These are phyloP conservation scores for Rousettus madagascariensis DNA, from an alignment of 2,797 vertebrate species.

Conservation along the genomic window DNA sequence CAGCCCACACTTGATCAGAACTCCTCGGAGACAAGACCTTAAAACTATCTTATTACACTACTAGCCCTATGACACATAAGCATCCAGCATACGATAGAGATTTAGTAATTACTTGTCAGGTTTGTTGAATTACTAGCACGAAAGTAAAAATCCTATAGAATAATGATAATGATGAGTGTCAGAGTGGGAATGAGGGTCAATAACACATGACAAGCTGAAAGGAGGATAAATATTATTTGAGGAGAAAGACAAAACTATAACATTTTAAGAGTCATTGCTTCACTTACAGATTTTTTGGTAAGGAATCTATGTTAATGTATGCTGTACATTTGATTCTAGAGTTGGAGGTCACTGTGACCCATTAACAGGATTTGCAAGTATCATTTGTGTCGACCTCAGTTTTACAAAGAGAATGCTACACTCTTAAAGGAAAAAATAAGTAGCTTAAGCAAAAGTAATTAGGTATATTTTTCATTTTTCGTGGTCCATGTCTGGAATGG, in stretches of 20 bases:
- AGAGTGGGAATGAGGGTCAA: background rate
- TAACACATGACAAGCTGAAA: background rate
- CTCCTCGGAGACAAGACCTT: background rate
- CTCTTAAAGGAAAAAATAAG: constrained; percentile 33
- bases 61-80: background rate
- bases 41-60: background rate
- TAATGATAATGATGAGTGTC: background rate
- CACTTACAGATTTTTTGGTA: background rate
- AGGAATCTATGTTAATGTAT: background rate
- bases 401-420: background rate
- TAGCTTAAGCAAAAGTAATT: constrained; percentile 27
- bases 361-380: background rate
- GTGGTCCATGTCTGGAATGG: background rate
- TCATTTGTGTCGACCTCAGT: background rate
- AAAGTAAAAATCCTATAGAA: background rate
- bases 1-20: background rate
- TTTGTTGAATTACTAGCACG: background rate
- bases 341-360: background rate
- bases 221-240: background rate
- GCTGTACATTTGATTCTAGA: background rate
- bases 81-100: background rate
- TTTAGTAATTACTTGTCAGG: background rate
- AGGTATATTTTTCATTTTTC: constrained; percentile 40
- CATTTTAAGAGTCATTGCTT: background rate
- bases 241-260: background rate